Base-by-base conservation (phyloP, 1,140 invertebrate species). In the Temnothorax longispinosus region DNA sequence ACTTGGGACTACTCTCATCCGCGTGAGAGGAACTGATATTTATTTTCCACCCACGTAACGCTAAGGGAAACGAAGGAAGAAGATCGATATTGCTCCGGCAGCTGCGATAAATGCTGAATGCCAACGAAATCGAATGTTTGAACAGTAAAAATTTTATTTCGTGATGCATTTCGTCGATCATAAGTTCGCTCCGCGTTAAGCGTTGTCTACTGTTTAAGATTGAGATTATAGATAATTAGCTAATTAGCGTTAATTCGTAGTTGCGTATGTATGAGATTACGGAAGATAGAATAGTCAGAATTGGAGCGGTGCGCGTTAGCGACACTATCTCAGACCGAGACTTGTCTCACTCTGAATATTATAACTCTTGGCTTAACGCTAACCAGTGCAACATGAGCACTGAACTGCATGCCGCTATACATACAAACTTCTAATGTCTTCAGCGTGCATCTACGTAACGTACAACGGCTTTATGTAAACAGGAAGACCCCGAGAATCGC, bases 391-490 rank as follows among this genome's bases (percentile, higher is more conserved):
- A 65, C 74, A 38, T 50, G 78, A 71, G 47, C 60, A 67, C 50
- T 69, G 35, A 84, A 69, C 71, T 78, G 82, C 47, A 62, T 18
- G 32, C 80, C 15, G 27, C 27, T 44, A 69, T 44, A 69, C 52
- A n/a, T 65, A 50, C 11, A 65, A 15, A 76, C 21, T 88, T 88
- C 38, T 88, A 84, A 88, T 77, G 56, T 85, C 58, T 85, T 71
- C 47, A 27, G 35, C 54, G 35, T 64, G n/a, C 18, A 54, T 13
- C 64, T 71, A 54, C 50, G 18, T 56, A 74, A 54, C 50, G 18
- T 56, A 74, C 82, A 64, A 77, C 47, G 74, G 62, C 47, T 85
- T 85, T 85, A 85, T 78, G 82, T 62, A 85, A 78, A 78, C 74
- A 65, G 75, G 44, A 47, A 85, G 62, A 41, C 13, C 47, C 32